Percentiles rank a stretch among this genome's conserved stretches.
Evolutionary conservation across 2,797 vertebrate species (phyloP).

Genomic region (Glossophaga mutica): DNA sequence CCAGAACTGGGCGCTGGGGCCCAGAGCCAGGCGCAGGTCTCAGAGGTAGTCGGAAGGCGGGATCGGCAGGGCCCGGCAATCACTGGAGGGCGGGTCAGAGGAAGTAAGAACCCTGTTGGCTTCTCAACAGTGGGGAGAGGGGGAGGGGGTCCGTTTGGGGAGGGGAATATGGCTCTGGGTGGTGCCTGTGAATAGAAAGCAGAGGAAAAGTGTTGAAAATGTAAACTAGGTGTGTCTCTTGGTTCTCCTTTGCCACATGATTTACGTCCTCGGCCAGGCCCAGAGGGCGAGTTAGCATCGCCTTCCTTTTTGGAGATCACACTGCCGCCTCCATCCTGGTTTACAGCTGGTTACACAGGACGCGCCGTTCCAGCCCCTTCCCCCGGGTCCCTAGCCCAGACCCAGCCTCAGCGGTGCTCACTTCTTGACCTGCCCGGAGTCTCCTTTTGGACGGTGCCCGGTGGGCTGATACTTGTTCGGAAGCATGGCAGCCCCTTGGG

Average conservation of each 20-base stretch:
- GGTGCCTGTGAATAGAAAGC: neutral
- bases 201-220: neutral
- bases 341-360: neutral
- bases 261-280: neutral
- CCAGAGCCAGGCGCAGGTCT: fast-evolving
- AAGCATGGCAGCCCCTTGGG: neutral
- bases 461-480: neutral
- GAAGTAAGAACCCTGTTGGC: neutral
- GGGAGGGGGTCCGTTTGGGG: neutral
- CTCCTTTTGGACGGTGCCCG: no score
- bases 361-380: neutral
- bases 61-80: neutral
- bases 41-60: neutral
- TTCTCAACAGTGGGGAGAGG: neutral
- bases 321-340: no score
- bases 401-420: neutral
- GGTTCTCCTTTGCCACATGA: neutral
- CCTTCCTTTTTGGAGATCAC: neutral
- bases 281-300: neutral
- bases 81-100: neutral
- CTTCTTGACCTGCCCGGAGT: neutral
- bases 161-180: neutral
- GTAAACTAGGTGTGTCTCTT: neutral
- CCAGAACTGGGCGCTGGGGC: neutral
- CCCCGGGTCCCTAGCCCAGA: neutral